Base-by-base conservation (phyloP, 1,140 invertebrate species). In the Periplaneta americana region DNA sequence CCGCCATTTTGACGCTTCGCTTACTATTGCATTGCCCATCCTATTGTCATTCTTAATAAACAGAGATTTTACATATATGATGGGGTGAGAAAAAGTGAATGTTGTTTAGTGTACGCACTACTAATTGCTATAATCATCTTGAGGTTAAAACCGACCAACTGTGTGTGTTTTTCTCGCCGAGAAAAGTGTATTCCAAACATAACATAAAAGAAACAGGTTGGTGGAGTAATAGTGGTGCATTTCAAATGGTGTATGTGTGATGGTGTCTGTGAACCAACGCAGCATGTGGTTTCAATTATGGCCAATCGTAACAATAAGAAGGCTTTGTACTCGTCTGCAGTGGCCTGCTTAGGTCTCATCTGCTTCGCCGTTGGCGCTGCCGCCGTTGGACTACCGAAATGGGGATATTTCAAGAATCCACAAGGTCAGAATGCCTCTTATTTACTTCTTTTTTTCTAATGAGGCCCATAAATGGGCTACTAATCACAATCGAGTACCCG, bases 351-450 rank as follows among this genome's bases (percentile, higher is more conserved):
- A 83, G 94, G 94, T 83, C 92, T 96, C 85, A 90, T 95, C 81
- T 95, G 94, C 85, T 93, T 95, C 85, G 92, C 94, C 74, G 90
- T 95, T 83, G 93, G 93, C 39, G 93, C 94, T 75, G 92, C 94
- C 32, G 94, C 94, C 57, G 92, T 95, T 77, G 93, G 92, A 82
- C 88, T 94, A 84, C 95, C 95, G 66, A 92, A 93, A 84, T 96
- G 95, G 95, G 95, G 94, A 80, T 93, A 95, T 86, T 96, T 93
- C 88, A 91, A 92, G 84, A 94, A 92, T 86, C 88, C 89, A 84
- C 87, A 90, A 86, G 90, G 90, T 92, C 84, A 89, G 90, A 22
- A 28, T 36, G 3, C 34, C 22, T n/a, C 13, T 78, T 78, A 34
- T 35, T 34, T 78, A n/a, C 28, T 66, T 15, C 37, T 39, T 39